These are phyloP conservation scores for Cynopterus sphinx DNA, from an alignment of 2,797 vertebrate species.

Conservation along the genomic window DNA sequence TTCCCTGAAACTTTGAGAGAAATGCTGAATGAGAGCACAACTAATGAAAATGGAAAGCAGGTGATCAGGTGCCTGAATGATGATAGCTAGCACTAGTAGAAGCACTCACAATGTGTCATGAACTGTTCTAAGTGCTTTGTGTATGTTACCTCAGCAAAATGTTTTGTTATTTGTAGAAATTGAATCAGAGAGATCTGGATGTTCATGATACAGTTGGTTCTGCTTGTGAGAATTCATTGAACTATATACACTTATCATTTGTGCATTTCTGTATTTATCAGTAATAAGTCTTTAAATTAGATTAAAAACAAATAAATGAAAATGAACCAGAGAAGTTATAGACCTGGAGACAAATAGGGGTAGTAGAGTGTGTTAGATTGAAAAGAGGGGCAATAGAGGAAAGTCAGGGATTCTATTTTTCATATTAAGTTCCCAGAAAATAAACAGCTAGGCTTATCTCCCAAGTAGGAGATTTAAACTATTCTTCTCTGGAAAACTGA, in stretches of 20 bases:
- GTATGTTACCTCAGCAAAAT: not conserved
- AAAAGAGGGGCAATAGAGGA: not conserved
- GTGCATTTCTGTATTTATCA: not conserved
- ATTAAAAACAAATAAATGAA: not conserved
- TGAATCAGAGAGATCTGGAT: not conserved
- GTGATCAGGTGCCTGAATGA: not conserved
- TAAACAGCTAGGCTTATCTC: not conserved
- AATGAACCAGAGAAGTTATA: not conserved
- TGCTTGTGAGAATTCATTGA: constrained; percentile 12
- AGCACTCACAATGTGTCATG: not conserved
- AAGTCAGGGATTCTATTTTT: not conserved
- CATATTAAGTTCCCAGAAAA: not conserved
- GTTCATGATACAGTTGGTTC: not conserved
- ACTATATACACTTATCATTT: not conserved
- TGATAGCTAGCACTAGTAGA: not conserved
- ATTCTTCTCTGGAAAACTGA: not conserved
- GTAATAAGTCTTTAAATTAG: not conserved
- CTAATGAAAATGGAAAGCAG: not conserved
- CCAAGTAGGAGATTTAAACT: not conserved
- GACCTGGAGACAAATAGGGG: not conserved
- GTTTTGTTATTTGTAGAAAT: constrained; percentile 28
- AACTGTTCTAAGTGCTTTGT: not conserved
- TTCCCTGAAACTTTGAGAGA: constrained; percentile 25
- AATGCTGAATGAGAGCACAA: not conserved
- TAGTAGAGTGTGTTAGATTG: not conserved